A percentile compares a stretch with the other conserved stretches of the same genome.
Evolutionary conservation across 23 tunicate species (phyloP).

Genomic region (Ascidia mentula): DNA sequence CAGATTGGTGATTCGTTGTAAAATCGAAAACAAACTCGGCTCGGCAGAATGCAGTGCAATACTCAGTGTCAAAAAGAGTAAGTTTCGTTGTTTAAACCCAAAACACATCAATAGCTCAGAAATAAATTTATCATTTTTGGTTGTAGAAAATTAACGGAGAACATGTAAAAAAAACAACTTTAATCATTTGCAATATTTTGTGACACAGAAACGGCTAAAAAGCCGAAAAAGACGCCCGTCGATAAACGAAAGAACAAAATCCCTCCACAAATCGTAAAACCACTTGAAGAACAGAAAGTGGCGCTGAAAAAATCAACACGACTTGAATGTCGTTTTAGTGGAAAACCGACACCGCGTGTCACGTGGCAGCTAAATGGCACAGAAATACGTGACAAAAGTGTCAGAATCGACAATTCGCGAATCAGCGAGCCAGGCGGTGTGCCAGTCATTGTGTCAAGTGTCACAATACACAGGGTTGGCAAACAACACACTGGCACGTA

Average conservation of each 20-base stretch:
- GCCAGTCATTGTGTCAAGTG: background rate
- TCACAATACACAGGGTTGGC: background rate
- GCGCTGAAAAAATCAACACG: background rate
- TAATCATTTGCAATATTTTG: background rate
- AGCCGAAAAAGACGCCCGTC: background rate
- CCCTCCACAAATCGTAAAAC: constrained; percentile 19
- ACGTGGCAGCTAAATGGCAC: constrained; percentile 42
- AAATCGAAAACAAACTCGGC: constrained; percentile 22
- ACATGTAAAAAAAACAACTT: no score
- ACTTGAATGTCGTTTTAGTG: constrained; percentile 20
- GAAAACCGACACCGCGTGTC: constrained; percentile 45
- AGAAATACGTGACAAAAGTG: background rate
- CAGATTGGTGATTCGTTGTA: constrained; percentile 27
- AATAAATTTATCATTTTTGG: background rate
- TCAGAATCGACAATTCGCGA: background rate
- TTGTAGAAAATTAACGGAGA: no score
- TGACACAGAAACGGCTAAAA: background rate
- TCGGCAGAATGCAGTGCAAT: constrained; percentile 32
- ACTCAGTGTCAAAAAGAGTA: constrained; percentile 35
- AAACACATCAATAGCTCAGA: background rate
- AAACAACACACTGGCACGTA: constrained; percentile 42
- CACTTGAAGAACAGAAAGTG: constrained; percentile 5
- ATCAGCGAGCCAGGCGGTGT: background rate
- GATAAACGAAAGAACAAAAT: background rate
- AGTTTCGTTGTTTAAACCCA: background rate